Evolutionary conservation across 2,113 vertebrate species (phyloP).

Genomic region (Columba livia): DNA sequence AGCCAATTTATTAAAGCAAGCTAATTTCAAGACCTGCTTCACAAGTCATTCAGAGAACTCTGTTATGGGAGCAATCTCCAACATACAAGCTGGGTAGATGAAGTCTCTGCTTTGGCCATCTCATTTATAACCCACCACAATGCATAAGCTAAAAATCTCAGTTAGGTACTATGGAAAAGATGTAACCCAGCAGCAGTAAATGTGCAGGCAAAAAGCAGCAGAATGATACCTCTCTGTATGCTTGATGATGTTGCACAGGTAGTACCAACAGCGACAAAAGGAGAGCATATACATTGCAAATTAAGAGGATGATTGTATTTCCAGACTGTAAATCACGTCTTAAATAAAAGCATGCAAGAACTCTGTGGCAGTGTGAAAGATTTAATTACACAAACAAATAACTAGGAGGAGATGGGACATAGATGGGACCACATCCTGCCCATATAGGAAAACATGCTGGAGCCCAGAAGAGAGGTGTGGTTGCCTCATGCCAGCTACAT

Average conservation of each 20-base stretch:
- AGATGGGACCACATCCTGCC: conserved; percentile 55
- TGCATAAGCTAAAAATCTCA: not conserved
- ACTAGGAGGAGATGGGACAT: not conserved
- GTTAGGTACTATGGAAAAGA: not conserved
- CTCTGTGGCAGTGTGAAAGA: not conserved
- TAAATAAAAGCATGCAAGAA: not conserved
- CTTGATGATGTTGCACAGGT: not conserved
- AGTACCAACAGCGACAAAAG: not conserved
- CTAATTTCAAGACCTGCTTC: not conserved
- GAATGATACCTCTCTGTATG: not conserved
- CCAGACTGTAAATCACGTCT: not conserved
- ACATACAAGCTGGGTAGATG: not conserved
- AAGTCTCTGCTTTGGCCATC: not conserved
- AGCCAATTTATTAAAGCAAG: not conserved
- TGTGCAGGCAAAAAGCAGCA: not conserved
- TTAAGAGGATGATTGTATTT: not conserved
- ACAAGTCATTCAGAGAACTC: not conserved
- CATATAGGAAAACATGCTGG: conserved; percentile 33
- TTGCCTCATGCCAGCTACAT: conserved; percentile 34
- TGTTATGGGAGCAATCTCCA: not conserved
- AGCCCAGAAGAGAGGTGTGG: conserved; percentile 50
- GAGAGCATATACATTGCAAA: rapidly evolving
- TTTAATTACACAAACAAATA: conserved; percentile 44
- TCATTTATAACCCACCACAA: not conserved
- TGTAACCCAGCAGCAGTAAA: not conserved